Evolutionary conservation across 2,113 vertebrate species (phyloP), one percentile per base, ranked within the genome.

Genomic region (Petaurus breviceps): DNA sequence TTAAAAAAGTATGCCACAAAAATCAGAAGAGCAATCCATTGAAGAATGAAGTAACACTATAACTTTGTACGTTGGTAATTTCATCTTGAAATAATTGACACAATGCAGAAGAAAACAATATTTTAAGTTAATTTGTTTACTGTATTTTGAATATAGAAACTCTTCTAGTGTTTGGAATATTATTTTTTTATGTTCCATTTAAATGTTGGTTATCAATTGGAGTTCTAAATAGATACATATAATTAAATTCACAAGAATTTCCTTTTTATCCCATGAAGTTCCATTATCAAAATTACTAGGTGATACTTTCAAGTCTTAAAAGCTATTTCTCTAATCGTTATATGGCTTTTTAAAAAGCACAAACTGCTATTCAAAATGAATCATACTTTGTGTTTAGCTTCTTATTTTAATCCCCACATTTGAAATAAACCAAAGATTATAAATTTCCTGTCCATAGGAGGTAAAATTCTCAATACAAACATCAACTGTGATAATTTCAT

Each of bases 201-300:
- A 96, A 97, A 98, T 95, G 94, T 98, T 98, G 98, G 96, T 28
- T 97, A 96, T 97, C 95, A 97, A 94, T 92, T 97, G 97, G 94
- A 97, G 51, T 96, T 94, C 97, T 95, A 96, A 94, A 96, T 31
- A 97, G 97, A 98, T 92, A 96, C 93, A 97, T 98, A 98, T 98
- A 97, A 98, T 98, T 98, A 98, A 98, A 98, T 91, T 92, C 95
- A 91, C 55, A 96, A 98, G 93, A 91, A 84, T 97, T 98, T 94
- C 46, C 49, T 98, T 98, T 97, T 98, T 94, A 97, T 92, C 23
- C 77, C 97, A 97, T 98, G 98, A 98, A 98, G 97, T 98, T 98
- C 96, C 94, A 97, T 98, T 98, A 98, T 97, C 96, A 98, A 98
- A 98, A 98, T 97, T 98, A 96, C 61, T 57, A 77, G 61, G 95